Evolutionary conservation across 2,113 vertebrate genomes (phyloP).

Genomic region (Coregonus clupeaformis): DNA sequence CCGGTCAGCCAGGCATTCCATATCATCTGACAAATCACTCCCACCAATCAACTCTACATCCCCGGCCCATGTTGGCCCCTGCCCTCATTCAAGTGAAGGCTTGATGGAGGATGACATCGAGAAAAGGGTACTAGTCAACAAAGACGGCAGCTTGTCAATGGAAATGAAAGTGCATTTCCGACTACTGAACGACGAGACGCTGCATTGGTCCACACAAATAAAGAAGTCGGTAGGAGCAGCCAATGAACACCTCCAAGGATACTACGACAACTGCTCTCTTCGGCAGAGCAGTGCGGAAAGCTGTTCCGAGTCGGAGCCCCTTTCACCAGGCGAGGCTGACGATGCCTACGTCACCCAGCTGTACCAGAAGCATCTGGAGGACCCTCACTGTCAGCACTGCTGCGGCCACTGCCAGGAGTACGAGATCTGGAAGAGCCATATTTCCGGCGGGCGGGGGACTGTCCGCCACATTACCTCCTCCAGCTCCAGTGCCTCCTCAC

Average conservation of each 20-base stretch:
- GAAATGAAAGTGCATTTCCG: constrained; percentile 94
- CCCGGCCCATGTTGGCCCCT: constrained; percentile 40
- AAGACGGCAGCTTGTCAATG: constrained; percentile 90
- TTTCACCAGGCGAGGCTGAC: constrained; percentile 73
- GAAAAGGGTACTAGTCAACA: constrained; percentile 82
- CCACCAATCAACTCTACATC: constrained; percentile 64
- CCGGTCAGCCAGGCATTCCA: constrained; percentile 66
- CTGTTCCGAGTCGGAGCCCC: constrained; percentile 73
- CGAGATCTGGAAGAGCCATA: constrained; percentile 85
- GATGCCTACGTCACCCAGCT: constrained; percentile 67
- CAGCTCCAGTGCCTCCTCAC: constrained; percentile 75
- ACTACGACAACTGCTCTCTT: constrained; percentile 35
- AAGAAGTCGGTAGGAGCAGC: constrained; percentile 67
- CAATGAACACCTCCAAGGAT: constrained; percentile 50
- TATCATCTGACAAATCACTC: constrained; percentile 79
- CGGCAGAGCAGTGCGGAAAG: constrained; percentile 62
- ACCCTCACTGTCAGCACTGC: constrained; percentile 68
- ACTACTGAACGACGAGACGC: constrained; percentile 80
- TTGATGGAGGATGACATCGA: constrained; percentile 82
- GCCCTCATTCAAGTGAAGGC: constrained; percentile 53
- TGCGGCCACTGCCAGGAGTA: constrained; percentile 70
- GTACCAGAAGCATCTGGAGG: constrained; percentile 65
- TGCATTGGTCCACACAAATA: constrained; percentile 85
- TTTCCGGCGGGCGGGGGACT: constrained; percentile 49
- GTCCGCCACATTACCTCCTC: constrained; percentile 59